Evolutionary conservation across 1,140 invertebrate genomes (phyloP), one percentile per base, ranked within the genome.

Genomic region (Pogonognathellus flavescens): DNA sequence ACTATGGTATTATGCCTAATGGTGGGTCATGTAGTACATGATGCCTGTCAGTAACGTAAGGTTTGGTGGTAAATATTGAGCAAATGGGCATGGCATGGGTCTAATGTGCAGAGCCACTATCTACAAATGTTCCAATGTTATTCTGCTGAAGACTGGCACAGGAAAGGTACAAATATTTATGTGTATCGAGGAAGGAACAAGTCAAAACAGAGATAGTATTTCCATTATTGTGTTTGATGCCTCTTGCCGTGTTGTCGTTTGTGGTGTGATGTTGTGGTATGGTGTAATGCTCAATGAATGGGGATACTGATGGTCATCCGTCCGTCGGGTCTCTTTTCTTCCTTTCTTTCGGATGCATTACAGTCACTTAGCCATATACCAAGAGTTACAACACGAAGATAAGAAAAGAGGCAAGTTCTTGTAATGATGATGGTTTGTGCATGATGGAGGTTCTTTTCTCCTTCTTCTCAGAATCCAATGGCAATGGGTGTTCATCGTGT

Each of bases 21-120:
- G 50, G 80, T 22, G 50, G 50, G 49, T 53, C 41, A 80, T 80
- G 76, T 80, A 76, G n/a, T 16, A 18, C 10, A 81, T 81, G 80
- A 81, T 81, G 80, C 22, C 80, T 57, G 80, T 81, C 80, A 81
- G 80, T 81, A 81, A 55, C 55, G 52, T 81, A 81, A 50, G 20
- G 80, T 81, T 81, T 57, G 20, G 52, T 81, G 50, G 80, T 81
- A 81, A 81, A 81, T 81, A 59, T 53, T 81, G 50, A 59, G 80
- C 50, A 81, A 81, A 81, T 81, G 52, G 80, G 53, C 14, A 55
- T 57, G 20, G 80, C 80, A 53, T 76, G 70, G 70, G 70, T 31
- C 70, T 41, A 76, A 18, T 31, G 25, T 76, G 22, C 31, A 57
- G 2, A 14, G 2, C 66, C 10, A 25, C 22, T 13, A 5, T 49